Percentiles rank a stretch among this genome's conserved stretches.
These are phyloP conservation scores for Phalloptychus januarius DNA, from an alignment of 2,797 vertebrate genomes.

Conservation along the genomic window DNA sequence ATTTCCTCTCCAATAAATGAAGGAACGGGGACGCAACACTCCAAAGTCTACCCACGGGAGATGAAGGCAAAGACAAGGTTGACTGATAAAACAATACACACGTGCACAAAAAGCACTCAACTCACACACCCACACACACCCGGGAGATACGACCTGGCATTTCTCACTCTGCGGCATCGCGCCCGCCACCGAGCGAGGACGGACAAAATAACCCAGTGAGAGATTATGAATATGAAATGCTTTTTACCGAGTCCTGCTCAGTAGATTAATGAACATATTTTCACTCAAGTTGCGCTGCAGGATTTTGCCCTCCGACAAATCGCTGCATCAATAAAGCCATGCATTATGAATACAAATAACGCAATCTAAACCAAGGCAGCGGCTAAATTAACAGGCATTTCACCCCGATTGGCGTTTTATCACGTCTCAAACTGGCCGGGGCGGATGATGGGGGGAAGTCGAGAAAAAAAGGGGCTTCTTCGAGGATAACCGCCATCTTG, in stretches of 20 bases:
- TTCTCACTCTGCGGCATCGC: slow-evolving; percentile 61
- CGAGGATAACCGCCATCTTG: slow-evolving; percentile 31
- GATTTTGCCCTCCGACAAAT: slow-evolving; percentile 79
- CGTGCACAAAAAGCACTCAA: slow-evolving; percentile 49
- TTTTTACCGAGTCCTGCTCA: slow-evolving; percentile 69
- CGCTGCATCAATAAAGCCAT: slow-evolving; percentile 72
- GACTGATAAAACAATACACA: slow-evolving; percentile 72
- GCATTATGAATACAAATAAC: slow-evolving; percentile 76
- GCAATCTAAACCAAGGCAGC: slow-evolving; percentile 70
- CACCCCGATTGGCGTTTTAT: slow-evolving; percentile 74
- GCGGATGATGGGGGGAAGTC: slow-evolving; percentile 39
- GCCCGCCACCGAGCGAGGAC: slow-evolving; percentile 46
- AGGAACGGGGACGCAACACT: slow-evolving; percentile 47
- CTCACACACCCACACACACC: slow-evolving; percentile 43
- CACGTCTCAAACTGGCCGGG: slow-evolving; percentile 51
- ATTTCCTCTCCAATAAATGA: slow-evolving; percentile 71
- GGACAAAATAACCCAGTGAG: slow-evolving; percentile 61
- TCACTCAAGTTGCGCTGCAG: slow-evolving; percentile 70
- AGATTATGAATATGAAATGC: slow-evolving; percentile 75
- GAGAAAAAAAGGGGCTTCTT: slow-evolving; percentile 68
- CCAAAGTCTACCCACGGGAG: slow-evolving; percentile 62
- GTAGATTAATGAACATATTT: slow-evolving; percentile 79
- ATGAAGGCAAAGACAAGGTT: slow-evolving; percentile 60
- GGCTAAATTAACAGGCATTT: slow-evolving; percentile 76
- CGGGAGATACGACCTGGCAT: slow-evolving; percentile 70